Evolutionary conservation across 2,888 invertebrate genomes (phyloP).

Genomic region (Lepidocyrtinus sp.): DNA sequence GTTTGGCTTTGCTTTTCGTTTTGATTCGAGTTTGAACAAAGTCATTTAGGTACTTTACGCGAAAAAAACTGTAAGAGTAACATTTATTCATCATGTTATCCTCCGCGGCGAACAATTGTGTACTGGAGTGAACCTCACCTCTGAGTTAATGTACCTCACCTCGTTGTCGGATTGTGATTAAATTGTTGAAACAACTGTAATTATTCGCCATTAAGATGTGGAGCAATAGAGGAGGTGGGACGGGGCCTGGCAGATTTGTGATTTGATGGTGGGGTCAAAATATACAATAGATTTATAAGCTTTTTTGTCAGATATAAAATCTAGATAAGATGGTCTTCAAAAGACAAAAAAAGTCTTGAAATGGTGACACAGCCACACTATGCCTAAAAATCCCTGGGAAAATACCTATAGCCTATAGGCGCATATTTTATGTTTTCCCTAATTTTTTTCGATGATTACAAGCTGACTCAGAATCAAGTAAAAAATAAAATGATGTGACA

Average conservation of each 20-base stretch:
- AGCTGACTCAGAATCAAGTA: background rate
- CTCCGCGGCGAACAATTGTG: too few species aligned
- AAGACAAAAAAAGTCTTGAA: background rate
- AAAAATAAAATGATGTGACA: background rate
- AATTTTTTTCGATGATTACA: too few species aligned
- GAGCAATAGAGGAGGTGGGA: constrained; percentile 14
- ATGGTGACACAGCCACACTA: background rate
- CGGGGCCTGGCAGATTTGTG: background rate
- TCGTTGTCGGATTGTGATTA: constrained; percentile 38
- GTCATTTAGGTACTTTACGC: constrained; percentile 13
- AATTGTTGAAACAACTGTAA: constrained; percentile 37
- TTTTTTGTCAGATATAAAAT: background rate
- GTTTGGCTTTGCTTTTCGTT: too few species aligned
- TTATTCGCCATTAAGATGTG: constrained; percentile 22
- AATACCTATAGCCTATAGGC: background rate
- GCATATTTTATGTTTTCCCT: too few species aligned
- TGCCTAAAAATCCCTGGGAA: background rate
- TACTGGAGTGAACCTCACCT: too few species aligned
- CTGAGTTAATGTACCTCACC: too few species aligned
- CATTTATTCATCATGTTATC: too few species aligned
- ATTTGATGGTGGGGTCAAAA: constrained; percentile 9
- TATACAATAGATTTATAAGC: background rate
- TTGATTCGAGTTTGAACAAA: too few species aligned
- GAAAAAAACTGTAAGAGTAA: too few species aligned
- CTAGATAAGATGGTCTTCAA: background rate